Evolutionary conservation across 2,888 invertebrate species (phyloP).

Genomic region (Apotomis capreana): DNA sequence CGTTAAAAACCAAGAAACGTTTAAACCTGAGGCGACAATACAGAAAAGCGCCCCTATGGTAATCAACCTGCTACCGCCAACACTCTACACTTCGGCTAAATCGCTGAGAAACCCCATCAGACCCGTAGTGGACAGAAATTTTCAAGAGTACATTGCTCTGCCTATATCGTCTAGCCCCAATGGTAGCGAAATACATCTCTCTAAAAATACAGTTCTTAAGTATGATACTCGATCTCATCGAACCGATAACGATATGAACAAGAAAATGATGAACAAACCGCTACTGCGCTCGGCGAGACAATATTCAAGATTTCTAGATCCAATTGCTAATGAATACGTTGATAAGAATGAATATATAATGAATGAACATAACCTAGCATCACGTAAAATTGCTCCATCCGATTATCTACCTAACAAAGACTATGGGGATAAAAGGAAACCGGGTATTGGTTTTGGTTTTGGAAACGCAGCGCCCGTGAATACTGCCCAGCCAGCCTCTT

Average conservation of each 20-base stretch:
- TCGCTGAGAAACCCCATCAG: too few species aligned
- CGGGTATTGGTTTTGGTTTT: too few species aligned
- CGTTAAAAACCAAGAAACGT: background rate
- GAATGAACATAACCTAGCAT: background rate
- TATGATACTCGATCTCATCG: background rate
- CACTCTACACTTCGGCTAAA: too few species aligned
- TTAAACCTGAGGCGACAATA: background rate
- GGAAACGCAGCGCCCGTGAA: too few species aligned
- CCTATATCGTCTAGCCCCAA: background rate
- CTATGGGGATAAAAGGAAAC: too few species aligned
- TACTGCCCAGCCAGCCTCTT: too few species aligned
- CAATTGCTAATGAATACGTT: background rate
- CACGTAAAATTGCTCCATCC: too few species aligned
- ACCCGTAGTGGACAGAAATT: background rate
- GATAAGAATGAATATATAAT: background rate
- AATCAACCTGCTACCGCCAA: background rate
- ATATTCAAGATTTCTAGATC: slow-evolving; percentile 3
- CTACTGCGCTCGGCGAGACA: slow-evolving; percentile 1
- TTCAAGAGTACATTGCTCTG: background rate
- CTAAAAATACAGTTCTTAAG: slow-evolving; percentile 2
- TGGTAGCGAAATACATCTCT: slow-evolving; percentile 5
- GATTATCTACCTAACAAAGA: too few species aligned
- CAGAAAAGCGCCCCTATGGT: background rate
- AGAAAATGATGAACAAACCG: background rate
- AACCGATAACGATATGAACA: background rate